A percentile compares a stretch with the other conserved stretches of the same genome.
Evolutionary conservation across 2,888 invertebrate species (phyloP).

Genomic region (Drosophila nr. medialis): DNA sequence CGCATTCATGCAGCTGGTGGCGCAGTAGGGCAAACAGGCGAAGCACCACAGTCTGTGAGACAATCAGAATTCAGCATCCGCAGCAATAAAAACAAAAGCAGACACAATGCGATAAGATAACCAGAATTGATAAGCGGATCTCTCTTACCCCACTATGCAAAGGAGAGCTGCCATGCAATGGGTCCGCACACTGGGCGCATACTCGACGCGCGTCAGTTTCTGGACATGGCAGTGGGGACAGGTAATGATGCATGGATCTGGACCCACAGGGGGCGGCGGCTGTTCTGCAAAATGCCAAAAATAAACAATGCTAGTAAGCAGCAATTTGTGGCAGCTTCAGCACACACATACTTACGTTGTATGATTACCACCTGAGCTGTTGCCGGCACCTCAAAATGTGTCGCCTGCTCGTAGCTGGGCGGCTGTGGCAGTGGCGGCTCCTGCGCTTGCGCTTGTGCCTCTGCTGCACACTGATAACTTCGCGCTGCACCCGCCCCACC

Average conservation of each 20-base stretch:
- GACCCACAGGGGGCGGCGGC: conserved; percentile 73
- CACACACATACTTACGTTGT: conserved; percentile 74
- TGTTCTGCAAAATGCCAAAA: conserved; percentile 57
- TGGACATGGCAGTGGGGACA: conserved; percentile 82
- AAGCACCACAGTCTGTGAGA: conserved; percentile 85
- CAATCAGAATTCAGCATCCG: conserved; percentile 12
- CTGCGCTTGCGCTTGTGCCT: conserved; percentile 32
- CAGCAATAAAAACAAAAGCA: neutral
- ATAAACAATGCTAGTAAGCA: neutral
- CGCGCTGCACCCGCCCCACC: neutral
- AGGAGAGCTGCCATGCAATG: conserved; percentile 82
- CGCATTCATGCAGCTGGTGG: conserved; percentile 86
- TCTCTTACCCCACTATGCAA: conserved; percentile 82
- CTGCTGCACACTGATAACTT: conserved; percentile 7
- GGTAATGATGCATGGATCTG: conserved; percentile 75
- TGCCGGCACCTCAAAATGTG: conserved; percentile 35
- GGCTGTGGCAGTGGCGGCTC: conserved; percentile 46
- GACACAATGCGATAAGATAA: conserved; percentile 48
- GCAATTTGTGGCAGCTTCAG: neutral
- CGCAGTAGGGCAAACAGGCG: conserved; percentile 86
- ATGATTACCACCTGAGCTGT: conserved; percentile 77
- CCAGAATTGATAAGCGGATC: conserved; percentile 2
- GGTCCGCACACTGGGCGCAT: conserved; percentile 80
- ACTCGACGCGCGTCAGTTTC: conserved; percentile 80
- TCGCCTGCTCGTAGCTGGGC: conserved; percentile 82